Evolutionary conservation across 2,113 vertebrate genomes (phyloP).

Genomic region (Daubentonia madagascariensis): DNA sequence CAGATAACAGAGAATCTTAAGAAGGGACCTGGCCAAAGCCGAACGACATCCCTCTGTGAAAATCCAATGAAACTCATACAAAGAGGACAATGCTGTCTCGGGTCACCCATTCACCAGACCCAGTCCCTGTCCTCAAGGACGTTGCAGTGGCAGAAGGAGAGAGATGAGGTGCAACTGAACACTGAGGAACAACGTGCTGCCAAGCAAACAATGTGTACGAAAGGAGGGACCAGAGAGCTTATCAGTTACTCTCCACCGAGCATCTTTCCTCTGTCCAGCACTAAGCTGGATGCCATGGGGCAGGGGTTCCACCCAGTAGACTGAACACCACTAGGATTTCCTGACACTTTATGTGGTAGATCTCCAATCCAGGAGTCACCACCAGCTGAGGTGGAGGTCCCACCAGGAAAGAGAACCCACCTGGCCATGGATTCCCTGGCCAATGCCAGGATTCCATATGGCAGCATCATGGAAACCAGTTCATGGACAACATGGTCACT

Average conservation of each 20-base stretch:
- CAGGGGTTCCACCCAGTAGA: too few relatives aligned
- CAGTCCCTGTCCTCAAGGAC: neutral
- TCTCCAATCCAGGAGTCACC: neutral
- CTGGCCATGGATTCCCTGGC: neutral
- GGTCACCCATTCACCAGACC: neutral
- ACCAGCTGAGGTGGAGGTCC: neutral
- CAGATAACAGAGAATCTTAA: neutral
- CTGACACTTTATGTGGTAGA: neutral
- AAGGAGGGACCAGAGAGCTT: neutral
- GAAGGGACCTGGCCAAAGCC: neutral
- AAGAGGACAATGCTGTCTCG: neutral
- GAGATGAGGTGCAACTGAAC: neutral
- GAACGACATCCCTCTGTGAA: neutral
- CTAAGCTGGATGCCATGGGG: neutral
- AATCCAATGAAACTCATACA: neutral
- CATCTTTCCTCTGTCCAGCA: neutral
- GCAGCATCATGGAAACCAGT: neutral
- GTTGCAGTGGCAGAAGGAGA: neutral
- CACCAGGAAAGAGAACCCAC: neutral
- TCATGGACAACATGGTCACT: neutral
- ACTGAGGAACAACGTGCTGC: neutral
- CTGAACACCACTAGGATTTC: neutral
- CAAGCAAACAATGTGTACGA: neutral
- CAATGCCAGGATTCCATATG: neutral
- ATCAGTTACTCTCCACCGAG: rapidly evolving